Base-by-base conservation (phyloP, 2,113 vertebrate genomes). In the Prinia subflava region DNA sequence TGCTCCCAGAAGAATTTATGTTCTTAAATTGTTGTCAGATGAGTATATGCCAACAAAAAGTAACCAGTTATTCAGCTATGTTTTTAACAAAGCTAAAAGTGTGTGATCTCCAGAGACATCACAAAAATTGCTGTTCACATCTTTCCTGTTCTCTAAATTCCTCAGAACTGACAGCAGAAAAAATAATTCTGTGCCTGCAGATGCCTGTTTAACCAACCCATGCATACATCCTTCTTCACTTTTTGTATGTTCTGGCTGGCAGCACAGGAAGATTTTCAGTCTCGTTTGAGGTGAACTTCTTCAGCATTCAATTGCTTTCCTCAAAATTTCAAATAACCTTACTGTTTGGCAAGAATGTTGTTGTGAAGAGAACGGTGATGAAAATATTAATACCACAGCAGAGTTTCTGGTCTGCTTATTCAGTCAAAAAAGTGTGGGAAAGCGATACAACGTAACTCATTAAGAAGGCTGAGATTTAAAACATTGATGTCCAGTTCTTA, bases 21-120 rank as follows among this genome's bases (percentile, higher is more conserved):
- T 94, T 96, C 95, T 83, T 76, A 89, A 91, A 95, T 80, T 89
- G 92, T 95, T 95, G 90, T 93, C 95, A 97, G 90, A 95, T 88
- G 86, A 89, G 70, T 83, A 73, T 83, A 69, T 57, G 87, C 88
- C 94, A 95, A 83, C 57, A 73, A 47, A 92, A 96, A 91, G 71
- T 83, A 93, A 87, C 76, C 88, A 64, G 63, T 83, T 89, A 76
- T 47, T 95, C 87, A 83, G 74, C 93, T 84, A 4, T 81, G 88
- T 80, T 94, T 74, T 93, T 95, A 95, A 92, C 82, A 94, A 86
- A 92, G 82, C 90, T 87, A 81, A 93, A 95, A 95, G 90, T 82
- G 24, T 79, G 39, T 77, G 96, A n/a, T 95, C 95, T 93, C 94
- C 62, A 78, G 94, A 95, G 91, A 95, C 81, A 80, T 77, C 25